Evolutionary conservation across 2,113 vertebrate genomes (phyloP).

Genomic region (Asarcornis scutulata): DNA sequence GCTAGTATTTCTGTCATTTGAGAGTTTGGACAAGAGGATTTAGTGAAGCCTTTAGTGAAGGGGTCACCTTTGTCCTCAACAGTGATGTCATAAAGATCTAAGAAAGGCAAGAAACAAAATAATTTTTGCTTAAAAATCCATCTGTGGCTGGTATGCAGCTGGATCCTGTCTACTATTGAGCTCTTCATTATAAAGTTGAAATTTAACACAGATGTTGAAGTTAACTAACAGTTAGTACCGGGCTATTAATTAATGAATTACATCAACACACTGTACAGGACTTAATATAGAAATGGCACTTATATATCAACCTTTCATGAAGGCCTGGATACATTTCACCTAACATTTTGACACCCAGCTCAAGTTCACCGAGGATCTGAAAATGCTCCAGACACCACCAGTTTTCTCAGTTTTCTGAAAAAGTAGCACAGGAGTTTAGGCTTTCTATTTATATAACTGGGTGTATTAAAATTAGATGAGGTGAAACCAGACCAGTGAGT

Average conservation of each 20-base stretch:
- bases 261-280: not conserved
- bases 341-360: not conserved
- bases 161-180: not conserved
- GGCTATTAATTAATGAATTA: not conserved
- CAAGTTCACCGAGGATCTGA: not conserved
- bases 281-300: not conserved
- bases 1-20: not conserved
- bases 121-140: not conserved
- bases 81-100: not conserved
- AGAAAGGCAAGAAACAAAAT: not conserved
- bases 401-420: not conserved
- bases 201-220: not conserved
- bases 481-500: not conserved
- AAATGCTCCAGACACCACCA: not conserved
- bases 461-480: not conserved
- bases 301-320: not conserved
- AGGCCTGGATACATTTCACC: not conserved
- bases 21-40: not conserved
- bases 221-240: too few species aligned
- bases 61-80: not conserved
- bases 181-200: not conserved
- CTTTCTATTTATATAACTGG: not conserved
- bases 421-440: not conserved
- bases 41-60: not conserved
- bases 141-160: not conserved